Evolutionary conservation across 1,140 invertebrate species (phyloP).

Genomic region (Varroa destructor): DNA sequence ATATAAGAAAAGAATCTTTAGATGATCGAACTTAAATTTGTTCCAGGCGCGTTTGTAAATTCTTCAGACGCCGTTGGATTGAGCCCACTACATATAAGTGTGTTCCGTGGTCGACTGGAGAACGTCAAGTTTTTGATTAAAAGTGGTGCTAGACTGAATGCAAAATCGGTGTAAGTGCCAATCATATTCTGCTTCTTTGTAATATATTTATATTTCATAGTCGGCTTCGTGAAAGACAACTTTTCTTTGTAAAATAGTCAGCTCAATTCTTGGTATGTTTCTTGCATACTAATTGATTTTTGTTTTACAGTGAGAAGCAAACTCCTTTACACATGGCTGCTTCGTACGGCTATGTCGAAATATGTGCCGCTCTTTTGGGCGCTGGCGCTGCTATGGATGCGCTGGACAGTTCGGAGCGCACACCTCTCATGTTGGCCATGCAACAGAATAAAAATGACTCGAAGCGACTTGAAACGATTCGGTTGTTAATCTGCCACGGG

Average conservation of each 20-base stretch:
- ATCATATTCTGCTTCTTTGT: no score
- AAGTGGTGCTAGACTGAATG: conserved; percentile 3
- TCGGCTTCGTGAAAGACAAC: not conserved
- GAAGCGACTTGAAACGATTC: conserved; percentile 13
- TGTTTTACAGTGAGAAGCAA: conserved; percentile 15
- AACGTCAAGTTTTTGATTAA: conserved; percentile 8
- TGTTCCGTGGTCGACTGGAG: not conserved
- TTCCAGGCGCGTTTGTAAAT: conserved; percentile 17
- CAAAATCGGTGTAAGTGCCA: conserved; percentile 8
- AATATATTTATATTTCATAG: no score
- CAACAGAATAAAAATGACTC: not conserved
- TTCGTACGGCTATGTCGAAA: conserved; percentile 15
- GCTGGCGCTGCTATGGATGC: conserved; percentile 13
- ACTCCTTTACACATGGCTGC: conserved; percentile 20
- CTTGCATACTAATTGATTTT: not conserved
- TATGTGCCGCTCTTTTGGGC: conserved; percentile 5
- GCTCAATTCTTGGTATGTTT: not conserved
- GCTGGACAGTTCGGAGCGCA: conserved; percentile 11
- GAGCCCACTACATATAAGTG: conserved; percentile 8
- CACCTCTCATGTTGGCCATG: conserved; percentile 5
- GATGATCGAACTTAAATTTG: not conserved
- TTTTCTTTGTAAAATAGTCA: not conserved
- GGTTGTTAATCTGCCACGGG: conserved; percentile 8
- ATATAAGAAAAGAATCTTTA: no score
- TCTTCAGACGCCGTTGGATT: conserved; percentile 11